Base-by-base conservation (phyloP, 2,113 vertebrate genomes). In the Protobothrops mucrosquamatus region DNA sequence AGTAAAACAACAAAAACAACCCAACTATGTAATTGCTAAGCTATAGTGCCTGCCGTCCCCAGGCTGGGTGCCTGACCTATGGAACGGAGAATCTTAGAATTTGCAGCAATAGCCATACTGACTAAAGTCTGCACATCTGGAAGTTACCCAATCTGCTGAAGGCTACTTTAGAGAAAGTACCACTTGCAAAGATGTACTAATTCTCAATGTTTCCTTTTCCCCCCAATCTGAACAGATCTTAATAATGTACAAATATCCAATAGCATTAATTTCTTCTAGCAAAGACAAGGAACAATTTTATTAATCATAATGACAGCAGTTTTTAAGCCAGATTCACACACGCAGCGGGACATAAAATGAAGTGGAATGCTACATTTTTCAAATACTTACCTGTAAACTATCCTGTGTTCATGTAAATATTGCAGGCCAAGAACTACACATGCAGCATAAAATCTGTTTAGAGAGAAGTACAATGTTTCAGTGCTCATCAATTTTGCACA, bases 341-440 rank as follows among this genome's bases (percentile, higher is more conserved):
- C 3, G 5, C 10, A 81, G 14, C 26, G 57, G 46, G 55, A 92
- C 52, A 23, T 69, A 51, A 88, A 69, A 23, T 15, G 51, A 88
- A 64, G 39, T 29, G 51, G 29, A 85, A 92, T 39, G 54, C 55
- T 3, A 85, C 20, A 54, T 52, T 3, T 89, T 61, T 15, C 20
- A 48, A 48, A 26, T 88, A 97, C 98, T 98, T 97, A 99, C 99
- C 99, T 99, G 97, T 99, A 99, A 56, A 99, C 99, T 95, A 99
- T 99, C 98, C 99, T 99, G 97, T 99, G 98, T 91, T 99, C 99
- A 20, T 99, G 99, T 97, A 99, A 98, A 96, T 98, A 99, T 95
- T 99, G 99, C 94, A 99, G 98, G 59, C 99, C 99, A 95, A 99
- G 98, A 95, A 99, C 99, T 61, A 99, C 99, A 91, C 99, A 99